Evolutionary conservation across 2,888 invertebrate species (phyloP), one percentile per base, ranked within the genome.

Genomic region (Cremastinae sp.): DNA sequence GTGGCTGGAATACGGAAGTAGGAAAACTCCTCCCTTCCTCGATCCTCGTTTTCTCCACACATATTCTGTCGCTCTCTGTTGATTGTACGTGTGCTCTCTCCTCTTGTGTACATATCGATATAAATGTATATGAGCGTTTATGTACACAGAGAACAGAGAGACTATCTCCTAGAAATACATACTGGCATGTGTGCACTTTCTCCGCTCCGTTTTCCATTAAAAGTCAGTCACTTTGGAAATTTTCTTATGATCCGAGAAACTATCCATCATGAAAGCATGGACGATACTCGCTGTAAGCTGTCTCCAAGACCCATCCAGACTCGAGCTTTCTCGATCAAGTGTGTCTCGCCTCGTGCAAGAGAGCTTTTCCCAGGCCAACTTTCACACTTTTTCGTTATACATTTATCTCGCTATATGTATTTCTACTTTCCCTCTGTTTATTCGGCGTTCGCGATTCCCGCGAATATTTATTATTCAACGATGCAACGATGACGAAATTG

Each of bases 1-100:
- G 75, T 78, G 79, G 65, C 66, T 12, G 65, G 79, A 78, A 78
- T 79, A 78, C 72, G 47, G 56, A 73, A 78, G 53, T 8, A 65
- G 28, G 28, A 5, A 28, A 28, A 28, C 28, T 28, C 56, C 71
- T 49, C 56, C 71, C 56, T 49, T 71, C 56, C 49, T 53, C 53
- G 12, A 28, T 28, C 28, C 28, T 28, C 28, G 28, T 28, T 28
- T 28, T 28, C 28, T 28, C 28, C 28, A 2, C 2, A 28, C 28
- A 28, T 28, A 28, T 28, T 53, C n/a, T 53, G 22, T 53, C 28
- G 12, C 53, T 54, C 53, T 62, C 45, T 28, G 34, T 53, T 12
- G 51, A 53, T 43, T 51, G 38, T 38, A 18, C 20, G 16, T 34
- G 9, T 16, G 34, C 8, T 10, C n/a, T 54, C 28, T n/a, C 14